Conservation (phyloP, 2,113 vertebrate genomes). For the Bombycilla garrulus region DNA sequence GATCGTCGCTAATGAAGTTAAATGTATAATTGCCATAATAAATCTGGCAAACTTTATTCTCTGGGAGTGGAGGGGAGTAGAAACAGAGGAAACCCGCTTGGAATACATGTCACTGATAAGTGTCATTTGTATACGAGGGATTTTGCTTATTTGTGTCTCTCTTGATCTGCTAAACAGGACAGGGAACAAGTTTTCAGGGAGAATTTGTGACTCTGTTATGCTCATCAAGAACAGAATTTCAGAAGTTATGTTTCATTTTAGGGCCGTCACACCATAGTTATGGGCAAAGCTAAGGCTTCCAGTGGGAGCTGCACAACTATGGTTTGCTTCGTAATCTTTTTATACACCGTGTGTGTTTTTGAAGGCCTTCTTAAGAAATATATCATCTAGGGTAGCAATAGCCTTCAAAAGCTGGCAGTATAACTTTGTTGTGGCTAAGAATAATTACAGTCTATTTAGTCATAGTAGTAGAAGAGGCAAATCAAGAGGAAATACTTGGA, state of each 20-base stretch:
- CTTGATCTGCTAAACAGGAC: not conserved
- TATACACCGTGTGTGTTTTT: not conserved
- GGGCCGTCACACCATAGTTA: not conserved
- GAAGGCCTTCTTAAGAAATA: not conserved
- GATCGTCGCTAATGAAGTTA: not conserved
- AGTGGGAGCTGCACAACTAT: not conserved
- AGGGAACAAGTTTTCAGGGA: not conserved
- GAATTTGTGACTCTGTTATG: not conserved
- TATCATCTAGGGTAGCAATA: not conserved
- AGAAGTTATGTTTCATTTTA: not conserved
- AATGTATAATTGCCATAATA: fast-evolving
- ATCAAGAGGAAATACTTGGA: not conserved
- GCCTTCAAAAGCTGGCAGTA: not conserved
- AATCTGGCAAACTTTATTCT: not conserved
- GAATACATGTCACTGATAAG: not conserved
- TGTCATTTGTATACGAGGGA: not conserved
- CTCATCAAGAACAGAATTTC: not conserved
- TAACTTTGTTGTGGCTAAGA: not conserved
- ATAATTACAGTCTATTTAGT: not conserved
- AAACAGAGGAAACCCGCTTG: not conserved
- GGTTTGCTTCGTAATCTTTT: not conserved
- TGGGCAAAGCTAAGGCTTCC: not conserved
- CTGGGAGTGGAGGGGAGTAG: not conserved
- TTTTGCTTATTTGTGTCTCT: not conserved
- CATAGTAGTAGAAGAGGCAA: not conserved